phyloP scores from a whole-genome alignment of 2,113 vertebrate genomes.

The Burhinus oedicnemus region DNA sequence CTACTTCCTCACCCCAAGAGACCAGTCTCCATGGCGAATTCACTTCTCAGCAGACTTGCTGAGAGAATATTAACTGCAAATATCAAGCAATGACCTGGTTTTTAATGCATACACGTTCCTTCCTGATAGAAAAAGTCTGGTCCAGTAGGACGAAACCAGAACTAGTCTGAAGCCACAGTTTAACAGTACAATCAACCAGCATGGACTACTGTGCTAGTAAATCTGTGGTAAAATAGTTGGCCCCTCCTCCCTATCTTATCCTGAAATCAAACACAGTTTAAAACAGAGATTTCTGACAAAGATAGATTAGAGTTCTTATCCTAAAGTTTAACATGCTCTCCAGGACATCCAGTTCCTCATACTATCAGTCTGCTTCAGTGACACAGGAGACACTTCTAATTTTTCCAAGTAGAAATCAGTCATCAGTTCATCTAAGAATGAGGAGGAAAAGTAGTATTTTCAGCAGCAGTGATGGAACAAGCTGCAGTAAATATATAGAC shows the following conservation, averaged over 20 bases:
- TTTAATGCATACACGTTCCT: not conserved
- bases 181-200: not conserved
- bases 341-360: not conserved
- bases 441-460: not conserved
- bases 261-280: not conserved
- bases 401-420: not conserved
- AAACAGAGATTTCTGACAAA: not conserved
- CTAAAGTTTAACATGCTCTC: not conserved
- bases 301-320: not conserved
- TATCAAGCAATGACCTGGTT: not conserved
- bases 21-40: not conserved
- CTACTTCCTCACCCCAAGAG: not conserved
- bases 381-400: not conserved
- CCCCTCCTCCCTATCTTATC: not conserved
- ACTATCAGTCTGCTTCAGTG: not conserved
- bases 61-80: not conserved
- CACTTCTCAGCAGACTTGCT: not conserved
- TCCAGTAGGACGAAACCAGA: not conserved
- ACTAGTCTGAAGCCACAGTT: not conserved
- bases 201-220: not conserved
- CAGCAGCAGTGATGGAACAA: not conserved
- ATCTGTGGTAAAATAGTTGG: not conserved
- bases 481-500: not conserved
- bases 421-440: not conserved
- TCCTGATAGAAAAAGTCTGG: not conserved